Evolutionary conservation across 2,797 vertebrate genomes (phyloP), one percentile per base, ranked within the genome.

Genomic region (Smutsia gigantea): DNA sequence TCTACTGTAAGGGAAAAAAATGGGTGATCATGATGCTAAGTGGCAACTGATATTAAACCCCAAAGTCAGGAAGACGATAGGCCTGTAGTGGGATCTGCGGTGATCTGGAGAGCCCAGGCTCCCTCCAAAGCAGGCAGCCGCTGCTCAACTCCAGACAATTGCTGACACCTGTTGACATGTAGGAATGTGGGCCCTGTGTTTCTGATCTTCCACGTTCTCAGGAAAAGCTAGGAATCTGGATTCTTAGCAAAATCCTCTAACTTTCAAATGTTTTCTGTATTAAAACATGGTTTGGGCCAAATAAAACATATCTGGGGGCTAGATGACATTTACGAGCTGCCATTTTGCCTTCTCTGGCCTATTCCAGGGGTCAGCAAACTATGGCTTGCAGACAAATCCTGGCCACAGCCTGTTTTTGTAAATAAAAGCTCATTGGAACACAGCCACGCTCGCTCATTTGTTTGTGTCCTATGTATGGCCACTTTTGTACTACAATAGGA

Each of bases 131-230:
- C 1, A 2, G 81, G 96, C 64, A 93, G 79, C 69, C 15, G 6
- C 61, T 34, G 27, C 63, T 86, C 78, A 84, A 2, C 21, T 92
- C 77, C 53, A 90, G 82, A 92, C 42, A 75, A 25, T 31, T 71
- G 85, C 39, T 95, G 96, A 96, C 95, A 94, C 57, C 89, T 42
- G 86, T 31, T 97, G 96, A 96, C 79, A 51, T 0, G 1, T 29
- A 77, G 94, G 96, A 96, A 97, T 98, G 95, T 78, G 18, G 68
- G 55, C 75, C 29, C 31, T 77, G 64, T 37, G 49, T 95, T 89
- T 81, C 61, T 88, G n/a, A 87, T 95, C 89, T 83, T 86, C 85
- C 49, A 5, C 69, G 69, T 94, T 95, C 78, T 95, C 31, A 77
- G 94, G 75, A 74, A 89, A 96, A 93, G 42, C 53, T 82, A 81